These are phyloP conservation scores for Chionoecetes opilio DNA, from an alignment of 1,140 invertebrate genomes.

Conservation along the genomic window DNA sequence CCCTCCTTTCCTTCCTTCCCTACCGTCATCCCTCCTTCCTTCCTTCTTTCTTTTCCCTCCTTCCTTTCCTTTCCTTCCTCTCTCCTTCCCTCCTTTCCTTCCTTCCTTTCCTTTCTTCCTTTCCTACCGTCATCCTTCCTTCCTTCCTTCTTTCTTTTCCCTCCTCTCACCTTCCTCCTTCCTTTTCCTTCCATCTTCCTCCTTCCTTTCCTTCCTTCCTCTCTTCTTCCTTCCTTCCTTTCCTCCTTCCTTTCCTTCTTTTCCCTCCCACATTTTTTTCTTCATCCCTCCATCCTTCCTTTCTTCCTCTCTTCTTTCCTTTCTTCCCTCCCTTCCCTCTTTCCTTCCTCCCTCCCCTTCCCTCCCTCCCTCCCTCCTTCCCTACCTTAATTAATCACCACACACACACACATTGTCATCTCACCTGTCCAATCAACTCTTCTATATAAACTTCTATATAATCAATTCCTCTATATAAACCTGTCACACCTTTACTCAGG, in stretches of 20 bases:
- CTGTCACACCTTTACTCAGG: too few relatives aligned
- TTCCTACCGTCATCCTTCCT: background rate
- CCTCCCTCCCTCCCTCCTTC: background rate
- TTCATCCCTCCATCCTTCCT: constrained; percentile 10
- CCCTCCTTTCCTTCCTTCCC: too few relatives aligned
- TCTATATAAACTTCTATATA: background rate
- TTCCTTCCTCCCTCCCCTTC: background rate
- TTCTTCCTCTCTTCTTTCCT: background rate
- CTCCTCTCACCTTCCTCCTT: background rate
- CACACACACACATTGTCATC: too few relatives aligned
- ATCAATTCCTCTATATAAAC: too few relatives aligned
- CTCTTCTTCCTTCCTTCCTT: constrained; percentile 37
- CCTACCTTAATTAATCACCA: background rate
- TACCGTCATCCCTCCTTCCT: background rate
- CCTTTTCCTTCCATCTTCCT: background rate
- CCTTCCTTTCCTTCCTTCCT: background rate
- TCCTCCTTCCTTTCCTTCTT: background rate
- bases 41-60: background rate
- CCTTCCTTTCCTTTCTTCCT: background rate
- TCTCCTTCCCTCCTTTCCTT: background rate
- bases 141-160: background rate
- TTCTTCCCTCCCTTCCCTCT: background rate
- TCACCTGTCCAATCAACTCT: too few relatives aligned
- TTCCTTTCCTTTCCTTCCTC: background rate
- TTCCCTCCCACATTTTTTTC: background rate